Conservation (phyloP, 1,140 invertebrate species). For the Euura saliciscinereae region DNA sequence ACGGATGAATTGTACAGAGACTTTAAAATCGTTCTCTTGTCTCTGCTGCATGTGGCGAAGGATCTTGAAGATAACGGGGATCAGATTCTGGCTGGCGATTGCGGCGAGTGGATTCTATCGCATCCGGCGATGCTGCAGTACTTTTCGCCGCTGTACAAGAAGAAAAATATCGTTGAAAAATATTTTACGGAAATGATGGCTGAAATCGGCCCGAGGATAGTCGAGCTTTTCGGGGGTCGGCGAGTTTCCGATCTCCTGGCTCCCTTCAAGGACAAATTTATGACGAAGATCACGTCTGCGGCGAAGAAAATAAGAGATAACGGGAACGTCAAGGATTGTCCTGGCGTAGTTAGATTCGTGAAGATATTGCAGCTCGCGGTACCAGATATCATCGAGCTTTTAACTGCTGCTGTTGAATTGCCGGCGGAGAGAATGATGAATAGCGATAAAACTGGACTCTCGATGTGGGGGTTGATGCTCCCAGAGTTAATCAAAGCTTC, state of each 20-base stretch:
- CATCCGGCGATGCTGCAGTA: conserved; percentile 62
- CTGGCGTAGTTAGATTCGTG: conserved; percentile 30
- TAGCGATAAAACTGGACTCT: conserved; percentile 35
- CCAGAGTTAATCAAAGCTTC: conserved; percentile 40
- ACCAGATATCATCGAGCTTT: conserved; percentile 30
- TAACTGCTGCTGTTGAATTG: conserved; percentile 33
- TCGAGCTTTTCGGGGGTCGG: conserved; percentile 23
- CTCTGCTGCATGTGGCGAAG: conserved; percentile 39
- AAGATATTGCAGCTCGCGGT: conserved; percentile 35
- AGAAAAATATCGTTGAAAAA: conserved; percentile 39
- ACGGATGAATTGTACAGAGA: conserved; percentile 30
- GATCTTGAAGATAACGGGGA: conserved; percentile 6
- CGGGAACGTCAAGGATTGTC: conserved; percentile 15
- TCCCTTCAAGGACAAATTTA: conserved; percentile 45
- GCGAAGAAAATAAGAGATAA: conserved; percentile 27
- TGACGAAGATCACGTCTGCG: conserved; percentile 31
- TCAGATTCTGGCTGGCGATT: conserved; percentile 23
- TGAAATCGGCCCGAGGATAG: conserved; percentile 38
- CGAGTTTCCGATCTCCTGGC: conserved; percentile 27
- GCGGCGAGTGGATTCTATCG: conserved; percentile 51
- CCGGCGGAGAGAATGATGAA: conserved; percentile 31
- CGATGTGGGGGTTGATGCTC: conserved; percentile 39
- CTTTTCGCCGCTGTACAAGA: conserved; percentile 60
- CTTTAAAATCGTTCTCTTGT: conserved; percentile 35
- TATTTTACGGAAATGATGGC: conserved; percentile 58